A percentile compares a stretch with the other conserved stretches of the same genome.
Conservation (phyloP, 2,797 vertebrate species). For the Enteromius argenteus region DNA sequence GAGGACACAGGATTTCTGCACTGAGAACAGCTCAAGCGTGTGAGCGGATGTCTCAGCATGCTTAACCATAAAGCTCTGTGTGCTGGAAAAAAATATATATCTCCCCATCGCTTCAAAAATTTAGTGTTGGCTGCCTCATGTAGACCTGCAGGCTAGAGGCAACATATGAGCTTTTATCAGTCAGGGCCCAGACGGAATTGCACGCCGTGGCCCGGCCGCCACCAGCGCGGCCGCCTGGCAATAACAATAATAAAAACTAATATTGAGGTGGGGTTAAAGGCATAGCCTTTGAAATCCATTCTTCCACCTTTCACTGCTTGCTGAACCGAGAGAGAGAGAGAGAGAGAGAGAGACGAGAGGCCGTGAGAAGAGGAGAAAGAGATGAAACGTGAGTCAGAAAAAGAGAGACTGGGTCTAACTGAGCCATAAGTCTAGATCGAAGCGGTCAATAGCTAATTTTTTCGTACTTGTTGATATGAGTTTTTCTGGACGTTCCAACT, state of each 20-base stretch:
- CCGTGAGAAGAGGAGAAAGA: conserved; percentile 6
- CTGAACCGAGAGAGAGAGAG: conserved; percentile 46
- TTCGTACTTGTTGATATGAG: background rate
- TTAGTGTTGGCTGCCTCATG: conserved; percentile 73
- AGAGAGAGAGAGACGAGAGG: conserved; percentile 16
- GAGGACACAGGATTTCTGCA: conserved; percentile 29
- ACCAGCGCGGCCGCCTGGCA: conserved; percentile 44
- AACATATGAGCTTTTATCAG: conserved; percentile 83
- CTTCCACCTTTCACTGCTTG: conserved; percentile 47
- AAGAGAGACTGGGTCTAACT: conserved; percentile 6
- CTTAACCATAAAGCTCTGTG: conserved; percentile 63
- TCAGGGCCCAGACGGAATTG: conserved; percentile 77
- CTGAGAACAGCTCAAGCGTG: conserved; percentile 50
- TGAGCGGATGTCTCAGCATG: conserved; percentile 67
- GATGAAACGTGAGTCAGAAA: conserved; percentile 19
- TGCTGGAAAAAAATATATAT: conserved; percentile 60
- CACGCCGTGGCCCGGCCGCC: conserved; percentile 43
- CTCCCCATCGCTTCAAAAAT: conserved; percentile 77
- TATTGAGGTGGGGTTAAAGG: conserved; percentile 65
- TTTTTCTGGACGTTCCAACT: background rate
- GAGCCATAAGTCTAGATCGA: background rate
- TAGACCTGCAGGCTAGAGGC: conserved; percentile 76
- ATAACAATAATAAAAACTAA: conserved; percentile 68
- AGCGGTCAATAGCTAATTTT: conserved; percentile 28
- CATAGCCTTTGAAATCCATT: conserved; percentile 59